phyloP scores from a whole-genome alignment of 2,113 vertebrate genomes.

The Cololabis saira region DNA sequence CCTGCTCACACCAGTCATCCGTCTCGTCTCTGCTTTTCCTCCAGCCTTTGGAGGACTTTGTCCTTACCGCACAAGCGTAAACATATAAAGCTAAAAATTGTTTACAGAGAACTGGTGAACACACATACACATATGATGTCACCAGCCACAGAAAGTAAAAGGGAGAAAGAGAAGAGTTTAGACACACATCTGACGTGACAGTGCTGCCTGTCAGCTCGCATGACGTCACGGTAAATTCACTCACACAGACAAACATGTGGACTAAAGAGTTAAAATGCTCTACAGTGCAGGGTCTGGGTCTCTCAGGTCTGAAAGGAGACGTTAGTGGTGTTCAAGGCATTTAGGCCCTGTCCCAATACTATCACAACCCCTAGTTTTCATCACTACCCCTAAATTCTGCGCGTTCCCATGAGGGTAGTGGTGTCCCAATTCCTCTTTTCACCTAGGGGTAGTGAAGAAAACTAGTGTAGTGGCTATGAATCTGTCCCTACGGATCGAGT shows the following conservation, averaged over 20 bases:
- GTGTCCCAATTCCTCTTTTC: no score
- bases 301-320: no score
- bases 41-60: slow-evolving; percentile 19
- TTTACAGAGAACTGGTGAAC: slow-evolving; percentile 12
- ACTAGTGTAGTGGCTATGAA: no score
- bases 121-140: not conserved
- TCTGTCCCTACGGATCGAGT: no score
- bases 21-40: slow-evolving; percentile 13
- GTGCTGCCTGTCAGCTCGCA: slow-evolving; percentile 55
- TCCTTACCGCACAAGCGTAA: slow-evolving; percentile 12
- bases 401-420: no score
- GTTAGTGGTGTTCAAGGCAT: no score
- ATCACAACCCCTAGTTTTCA: no score
- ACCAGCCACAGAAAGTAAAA: slow-evolving; percentile 25
- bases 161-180: not conserved
- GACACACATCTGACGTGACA: slow-evolving; percentile 56
- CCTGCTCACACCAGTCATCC: slow-evolving; percentile 20
- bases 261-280: not conserved
- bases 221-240: slow-evolving; percentile 46
- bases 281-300: not conserved
- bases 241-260: slow-evolving; percentile 18
- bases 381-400: no score
- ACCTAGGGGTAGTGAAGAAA: no score
- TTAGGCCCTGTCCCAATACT: no score
- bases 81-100: slow-evolving; percentile 6